Conservation (phyloP, 2,888 invertebrate genomes). For the Clostera curtula region DNA sequence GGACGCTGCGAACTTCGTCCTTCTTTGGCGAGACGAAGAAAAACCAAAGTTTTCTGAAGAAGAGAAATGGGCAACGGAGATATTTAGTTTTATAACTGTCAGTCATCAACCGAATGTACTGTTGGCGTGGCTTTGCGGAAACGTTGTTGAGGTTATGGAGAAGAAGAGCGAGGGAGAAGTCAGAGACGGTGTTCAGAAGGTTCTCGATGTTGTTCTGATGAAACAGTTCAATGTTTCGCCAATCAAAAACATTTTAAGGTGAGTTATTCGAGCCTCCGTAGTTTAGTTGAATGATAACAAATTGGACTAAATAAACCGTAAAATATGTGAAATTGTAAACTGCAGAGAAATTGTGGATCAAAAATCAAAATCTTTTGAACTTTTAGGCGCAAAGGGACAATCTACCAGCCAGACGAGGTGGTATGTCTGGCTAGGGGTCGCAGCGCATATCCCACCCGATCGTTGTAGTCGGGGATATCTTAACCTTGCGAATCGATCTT, state of each 20-base stretch:
- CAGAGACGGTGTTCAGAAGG: conserved; percentile 62
- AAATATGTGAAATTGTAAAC: too few relatives aligned
- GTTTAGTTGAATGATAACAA: too few relatives aligned
- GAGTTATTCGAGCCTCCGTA: too few relatives aligned
- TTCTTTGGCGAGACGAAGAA: conserved; percentile 75
- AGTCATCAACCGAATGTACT: conserved; percentile 76
- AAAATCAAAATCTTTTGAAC: too few relatives aligned
- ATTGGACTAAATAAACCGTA: too few relatives aligned
- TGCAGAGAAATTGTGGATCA: too few relatives aligned
- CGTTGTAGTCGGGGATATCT: too few relatives aligned
- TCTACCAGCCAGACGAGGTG: too few relatives aligned
- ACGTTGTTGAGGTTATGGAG: conserved; percentile 78
- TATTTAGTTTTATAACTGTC: conserved; percentile 77
- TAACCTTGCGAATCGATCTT: too few relatives aligned
- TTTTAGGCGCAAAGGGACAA: too few relatives aligned
- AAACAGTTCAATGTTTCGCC: conserved; percentile 67
- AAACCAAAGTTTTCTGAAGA: conserved; percentile 55
- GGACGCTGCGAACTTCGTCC: conserved; percentile 56
- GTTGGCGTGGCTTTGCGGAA: conserved; percentile 79
- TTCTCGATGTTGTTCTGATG: conserved; percentile 70
- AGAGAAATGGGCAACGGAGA: conserved; percentile 76
- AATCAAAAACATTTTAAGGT: conserved; percentile 72
- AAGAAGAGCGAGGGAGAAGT: conserved; percentile 67
- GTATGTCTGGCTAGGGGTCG: too few relatives aligned
- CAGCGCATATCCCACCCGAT: too few relatives aligned